A percentile compares a stretch with the other conserved stretches of the same genome.
Conservation (phyloP, 1,140 invertebrate genomes). For the Mamestra configurata region DNA sequence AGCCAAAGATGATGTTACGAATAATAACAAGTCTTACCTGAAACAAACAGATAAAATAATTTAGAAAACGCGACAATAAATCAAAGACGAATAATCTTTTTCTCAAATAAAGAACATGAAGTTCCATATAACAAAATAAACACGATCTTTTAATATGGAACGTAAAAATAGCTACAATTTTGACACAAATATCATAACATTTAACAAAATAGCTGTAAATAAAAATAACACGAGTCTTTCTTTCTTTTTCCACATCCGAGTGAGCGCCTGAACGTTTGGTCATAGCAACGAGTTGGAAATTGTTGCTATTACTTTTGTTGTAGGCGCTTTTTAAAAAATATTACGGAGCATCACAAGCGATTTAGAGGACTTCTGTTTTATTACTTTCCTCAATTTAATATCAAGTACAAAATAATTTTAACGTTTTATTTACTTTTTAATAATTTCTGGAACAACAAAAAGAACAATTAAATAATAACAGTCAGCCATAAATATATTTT, state of each 20-base stretch:
- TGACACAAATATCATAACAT: neutral
- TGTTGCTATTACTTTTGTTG: constrained; percentile 34
- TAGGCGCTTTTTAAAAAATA: constrained; percentile 35
- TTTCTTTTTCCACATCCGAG: neutral
- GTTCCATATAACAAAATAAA: neutral
- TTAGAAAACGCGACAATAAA: neutral
- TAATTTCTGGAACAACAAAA: no score
- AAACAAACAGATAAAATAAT: constrained; percentile 36
- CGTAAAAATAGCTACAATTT: no score
- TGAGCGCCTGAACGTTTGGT: constrained; percentile 37
- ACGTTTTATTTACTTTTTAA: no score
- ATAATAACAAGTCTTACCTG: constrained; percentile 31
- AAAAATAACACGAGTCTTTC: neutral
- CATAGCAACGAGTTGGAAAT: constrained; percentile 34
- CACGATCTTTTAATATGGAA: no score
- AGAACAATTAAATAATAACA: neutral
- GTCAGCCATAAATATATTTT: neutral
- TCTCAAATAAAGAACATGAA: neutral
- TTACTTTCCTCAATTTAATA: neutral
- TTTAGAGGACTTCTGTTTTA: neutral
- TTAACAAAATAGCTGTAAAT: neutral
- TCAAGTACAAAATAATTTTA: neutral
- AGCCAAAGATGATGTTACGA: neutral
- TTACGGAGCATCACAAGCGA: neutral
- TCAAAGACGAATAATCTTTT: neutral